Conservation (phyloP, 2,888 invertebrate genomes). For the Caenorhabditis sp. region DNA sequence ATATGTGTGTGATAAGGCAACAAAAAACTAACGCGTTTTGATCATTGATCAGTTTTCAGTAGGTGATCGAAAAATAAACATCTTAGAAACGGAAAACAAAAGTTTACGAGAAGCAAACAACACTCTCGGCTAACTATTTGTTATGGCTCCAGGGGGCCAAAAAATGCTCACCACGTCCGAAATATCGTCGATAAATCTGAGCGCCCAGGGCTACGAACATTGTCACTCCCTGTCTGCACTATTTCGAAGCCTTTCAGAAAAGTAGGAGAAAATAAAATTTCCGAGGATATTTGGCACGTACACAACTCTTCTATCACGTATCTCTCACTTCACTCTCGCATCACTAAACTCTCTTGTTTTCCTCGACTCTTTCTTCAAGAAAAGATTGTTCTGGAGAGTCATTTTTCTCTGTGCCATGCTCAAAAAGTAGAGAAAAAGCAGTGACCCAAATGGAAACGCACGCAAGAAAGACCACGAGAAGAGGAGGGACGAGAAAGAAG, state of each 20-base stretch:
- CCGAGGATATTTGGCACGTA: constrained; percentile 53
- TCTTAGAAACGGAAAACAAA: not conserved
- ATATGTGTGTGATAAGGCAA: constrained; percentile 30
- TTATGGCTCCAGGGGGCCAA: not conserved
- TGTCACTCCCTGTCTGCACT: constrained; percentile 22
- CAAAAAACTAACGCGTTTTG: constrained; percentile 1
- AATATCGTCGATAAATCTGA: constrained; percentile 58
- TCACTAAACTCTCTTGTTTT: constrained; percentile 37
- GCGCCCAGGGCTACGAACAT: constrained; percentile 61
- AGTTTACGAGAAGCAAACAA: not conserved
- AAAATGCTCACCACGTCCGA: constrained; percentile 47
- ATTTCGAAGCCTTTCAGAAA: constrained; percentile 19
- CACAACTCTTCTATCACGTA: constrained; percentile 57
- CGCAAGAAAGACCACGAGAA: not conserved
- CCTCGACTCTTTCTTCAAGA: not conserved
- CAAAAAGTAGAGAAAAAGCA: constrained; percentile 2
- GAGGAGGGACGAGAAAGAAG: not conserved
- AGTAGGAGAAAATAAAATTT: constrained; percentile 20
- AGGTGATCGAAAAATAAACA: not conserved
- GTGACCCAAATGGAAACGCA: not conserved
- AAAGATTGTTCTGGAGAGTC: not conserved
- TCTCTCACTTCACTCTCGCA: constrained; percentile 22
- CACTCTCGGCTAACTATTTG: not conserved
- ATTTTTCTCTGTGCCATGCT: not conserved
- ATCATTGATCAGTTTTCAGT: constrained; percentile 31